Evolutionary conservation across 2,888 invertebrate genomes (phyloP).

Genomic region (Metalampra italica): DNA sequence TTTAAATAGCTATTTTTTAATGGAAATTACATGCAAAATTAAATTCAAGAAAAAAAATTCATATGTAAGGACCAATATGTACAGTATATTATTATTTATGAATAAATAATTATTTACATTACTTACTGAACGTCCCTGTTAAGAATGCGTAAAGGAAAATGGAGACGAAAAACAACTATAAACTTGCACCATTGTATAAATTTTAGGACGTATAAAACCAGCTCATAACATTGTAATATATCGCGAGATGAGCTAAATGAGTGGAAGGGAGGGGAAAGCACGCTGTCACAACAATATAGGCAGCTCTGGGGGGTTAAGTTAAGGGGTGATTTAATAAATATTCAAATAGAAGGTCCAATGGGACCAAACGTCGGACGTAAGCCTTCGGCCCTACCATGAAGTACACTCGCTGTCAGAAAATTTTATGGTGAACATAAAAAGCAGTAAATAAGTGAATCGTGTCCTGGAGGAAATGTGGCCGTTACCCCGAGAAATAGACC

Average conservation of each 20-base stretch:
- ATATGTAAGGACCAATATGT: too few relatives aligned
- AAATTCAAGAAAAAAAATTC: too few relatives aligned
- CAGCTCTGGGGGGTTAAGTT: not conserved
- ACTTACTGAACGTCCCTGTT: too few relatives aligned
- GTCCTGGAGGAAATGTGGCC: slow-evolving; percentile 1
- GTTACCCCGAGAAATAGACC: slow-evolving; percentile 5
- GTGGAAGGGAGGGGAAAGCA: slow-evolving; percentile 32
- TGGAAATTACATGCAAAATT: too few relatives aligned
- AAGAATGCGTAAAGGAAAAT: not conserved
- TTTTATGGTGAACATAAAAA: slow-evolving; percentile 11
- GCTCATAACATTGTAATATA: slow-evolving; percentile 20
- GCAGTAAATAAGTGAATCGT: slow-evolving; percentile 10
- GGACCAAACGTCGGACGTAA: slow-evolving; percentile 36
- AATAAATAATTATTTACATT: too few relatives aligned
- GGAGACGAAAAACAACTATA: not conserved
- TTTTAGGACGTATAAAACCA: slow-evolving; percentile 3
- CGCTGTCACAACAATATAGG: slow-evolving; percentile 44
- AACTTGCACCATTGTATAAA: not conserved
- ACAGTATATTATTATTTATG: too few relatives aligned
- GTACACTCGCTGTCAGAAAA: slow-evolving; percentile 7
- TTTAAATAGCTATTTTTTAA: too few relatives aligned
- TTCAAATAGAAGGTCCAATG: slow-evolving; percentile 58
- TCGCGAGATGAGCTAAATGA: slow-evolving; percentile 42
- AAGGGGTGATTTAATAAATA: slow-evolving; percentile 58
- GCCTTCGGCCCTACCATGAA: slow-evolving; percentile 20